Evolutionary conservation across 2,888 invertebrate species (phyloP).

Genomic region (Osedax frankpressi): DNA sequence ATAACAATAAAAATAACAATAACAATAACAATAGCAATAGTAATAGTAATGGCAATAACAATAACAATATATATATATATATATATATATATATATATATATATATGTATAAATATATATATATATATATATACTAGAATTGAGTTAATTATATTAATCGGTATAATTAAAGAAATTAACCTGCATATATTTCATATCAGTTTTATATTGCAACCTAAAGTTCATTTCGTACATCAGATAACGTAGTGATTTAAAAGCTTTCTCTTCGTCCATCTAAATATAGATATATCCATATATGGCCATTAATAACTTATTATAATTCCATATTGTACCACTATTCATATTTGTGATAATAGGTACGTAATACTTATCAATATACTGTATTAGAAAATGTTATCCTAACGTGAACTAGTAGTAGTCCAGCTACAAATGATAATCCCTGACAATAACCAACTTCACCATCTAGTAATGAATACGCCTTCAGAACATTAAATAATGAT

Average conservation of each 20-base stretch:
- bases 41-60: too few relatives aligned
- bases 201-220: constrained; percentile 73
- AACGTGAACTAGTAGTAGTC: constrained; percentile 79
- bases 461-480: constrained; percentile 86
- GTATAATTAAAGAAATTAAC: constrained; percentile 47
- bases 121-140: not conserved
- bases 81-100: not conserved
- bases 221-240: constrained; percentile 83
- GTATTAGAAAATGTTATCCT: constrained; percentile 48
- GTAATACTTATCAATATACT: not conserved
- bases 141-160: too few relatives aligned
- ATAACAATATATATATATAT: not conserved
- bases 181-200: constrained; percentile 87
- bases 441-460: constrained; percentile 91
- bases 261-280: constrained; percentile 81
- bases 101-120: not conserved
- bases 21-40: too few relatives aligned
- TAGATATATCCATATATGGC: too few relatives aligned
- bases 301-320: too few relatives aligned
- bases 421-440: constrained; percentile 87
- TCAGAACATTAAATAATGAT: constrained; percentile 80
- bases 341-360: not conserved
- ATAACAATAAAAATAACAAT: too few relatives aligned
- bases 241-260: constrained; percentile 71
- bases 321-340: too few relatives aligned